Base-by-base conservation (phyloP, 2,888 invertebrate genomes). In the Serripes groenlandicus region DNA sequence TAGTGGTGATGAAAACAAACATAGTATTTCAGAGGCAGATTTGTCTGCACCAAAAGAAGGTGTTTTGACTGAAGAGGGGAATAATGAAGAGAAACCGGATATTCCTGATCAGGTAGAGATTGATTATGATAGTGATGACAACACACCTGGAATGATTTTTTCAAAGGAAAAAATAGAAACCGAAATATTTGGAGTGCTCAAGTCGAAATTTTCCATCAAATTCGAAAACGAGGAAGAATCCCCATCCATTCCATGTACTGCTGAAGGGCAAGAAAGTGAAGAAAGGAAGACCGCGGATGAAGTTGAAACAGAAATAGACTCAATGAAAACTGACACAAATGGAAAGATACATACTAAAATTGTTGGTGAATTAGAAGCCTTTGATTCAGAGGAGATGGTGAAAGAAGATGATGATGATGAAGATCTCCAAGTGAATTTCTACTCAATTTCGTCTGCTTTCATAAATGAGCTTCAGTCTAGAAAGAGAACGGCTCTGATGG, bases 381-480 rank as follows among this genome's bases (percentile, higher is more conserved):
- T 49, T 49, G 49, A 56, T 4, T n/a, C 34, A 34, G 5, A 3
- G 9, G 66, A 35, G 11, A 35, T 30, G 5, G 35, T 21, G 34
- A n/a, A 66, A 30, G 35, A 30, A 37, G 28, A 35, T 32, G 42
- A 3, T 49, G 35, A n/a, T 30, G 74, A 74, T 11, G 35, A 68
- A n/a, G 52, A 18, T 1, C 9, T 66, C 1, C 42, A 75, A 64
- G 78, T 71, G 32, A 82, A 70, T 64, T 83, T 82, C 54, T 80
- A 68, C 32, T 60, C 73, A 1, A 52, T 86, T 0, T 79, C 86
- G 11, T 75, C 75, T 11, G 88, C 85, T 35, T 83, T 89, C n/a
- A 73, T 87, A 21, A 56, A 74, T 21, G 85, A 82, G 28, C 32
- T 89, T 11, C 78, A 82, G 21, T 28, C 56, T 4, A 64, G 71